phyloP scores from a whole-genome alignment of 2,113 vertebrate genomes.

The Scolopax mira region DNA sequence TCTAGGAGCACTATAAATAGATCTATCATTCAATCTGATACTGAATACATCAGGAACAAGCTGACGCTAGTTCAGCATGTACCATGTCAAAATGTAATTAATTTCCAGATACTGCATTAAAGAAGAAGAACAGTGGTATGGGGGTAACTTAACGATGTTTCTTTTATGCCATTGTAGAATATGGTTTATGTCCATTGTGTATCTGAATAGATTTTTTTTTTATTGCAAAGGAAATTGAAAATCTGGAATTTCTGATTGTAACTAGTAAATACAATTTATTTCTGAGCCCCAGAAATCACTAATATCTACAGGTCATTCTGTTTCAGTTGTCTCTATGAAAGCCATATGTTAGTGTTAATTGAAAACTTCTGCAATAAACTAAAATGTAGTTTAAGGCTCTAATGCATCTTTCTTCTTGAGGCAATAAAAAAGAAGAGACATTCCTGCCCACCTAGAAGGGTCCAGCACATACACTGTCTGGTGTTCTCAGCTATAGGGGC shows the following conservation, averaged over 20 bases:
- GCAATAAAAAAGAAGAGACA: neutral
- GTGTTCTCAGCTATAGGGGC: neutral
- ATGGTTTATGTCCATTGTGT: neutral
- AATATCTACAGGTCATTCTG: neutral
- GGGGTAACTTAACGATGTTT: neutral
- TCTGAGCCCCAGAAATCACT: neutral
- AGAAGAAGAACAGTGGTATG: neutral
- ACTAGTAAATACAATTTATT: neutral
- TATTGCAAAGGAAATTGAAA: neutral
- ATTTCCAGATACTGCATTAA: slow-evolving; percentile 13
- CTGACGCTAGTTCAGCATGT: slow-evolving; percentile 35
- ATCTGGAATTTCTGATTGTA: neutral
- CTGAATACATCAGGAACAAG: slow-evolving; percentile 9
- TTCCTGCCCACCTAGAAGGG: neutral
- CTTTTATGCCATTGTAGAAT: neutral
- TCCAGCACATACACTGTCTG: neutral
- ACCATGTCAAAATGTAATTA: slow-evolving; percentile 31
- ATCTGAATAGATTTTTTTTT: neutral
- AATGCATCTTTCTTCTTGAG: neutral
- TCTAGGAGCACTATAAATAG: slow-evolving; percentile 35
- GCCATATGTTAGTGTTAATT: neutral
- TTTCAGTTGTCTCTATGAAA: neutral
- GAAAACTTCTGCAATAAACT: neutral
- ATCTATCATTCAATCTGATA: slow-evolving; percentile 17
- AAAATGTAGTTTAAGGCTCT: neutral